Evolutionary conservation across 2,797 vertebrate species (phyloP), one percentile per base, ranked within the genome.

Genomic region (Arnoldichthys spilopterus): DNA sequence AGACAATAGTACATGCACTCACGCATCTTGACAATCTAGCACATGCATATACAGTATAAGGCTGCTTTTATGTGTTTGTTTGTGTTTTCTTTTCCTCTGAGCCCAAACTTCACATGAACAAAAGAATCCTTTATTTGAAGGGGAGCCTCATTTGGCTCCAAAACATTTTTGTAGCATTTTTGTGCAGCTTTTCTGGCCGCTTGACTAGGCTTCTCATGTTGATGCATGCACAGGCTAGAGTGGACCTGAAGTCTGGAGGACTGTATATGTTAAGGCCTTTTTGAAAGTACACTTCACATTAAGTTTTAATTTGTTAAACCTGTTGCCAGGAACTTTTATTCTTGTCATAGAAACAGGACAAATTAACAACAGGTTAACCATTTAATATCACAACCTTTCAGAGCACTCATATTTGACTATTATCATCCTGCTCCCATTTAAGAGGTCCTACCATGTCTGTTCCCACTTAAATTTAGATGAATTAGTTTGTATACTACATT

Each of bases 181-280:
- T 74, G 56, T 67, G 74, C 83, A 77, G 82, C 79, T 84, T 59
- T 71, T 73, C 61, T 74, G 59, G 54, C 56, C 76, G 45, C 72
- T 71, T 79, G 77, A 83, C 74, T 72, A 53, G 70, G 83, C 54
- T 71, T 26, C 40, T 28, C 43, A 6, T 72, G 56, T 68, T 28
- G 54, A 43, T 45, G 68, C 56, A 72, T 77, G 40, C 16, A 45
- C 51, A 51, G 45, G 43, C 43, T 61, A 59, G 11, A 68, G 63
- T 69, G 74, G 79, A 83, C 68, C 72, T 76, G 74, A 89, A 68
- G 74, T 80, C 84, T 83, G 86, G 88, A 85, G 11, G 47, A 79
- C 61, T 76, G 71, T 75, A 74, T 20, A 24, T 73, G 43, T 32
- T 24, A 66, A 59, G 40, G 66, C 32, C 54, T 82, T 28, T 69